Base-by-base conservation (phyloP, 2,797 vertebrate genomes). In the Channallabes apus region DNA sequence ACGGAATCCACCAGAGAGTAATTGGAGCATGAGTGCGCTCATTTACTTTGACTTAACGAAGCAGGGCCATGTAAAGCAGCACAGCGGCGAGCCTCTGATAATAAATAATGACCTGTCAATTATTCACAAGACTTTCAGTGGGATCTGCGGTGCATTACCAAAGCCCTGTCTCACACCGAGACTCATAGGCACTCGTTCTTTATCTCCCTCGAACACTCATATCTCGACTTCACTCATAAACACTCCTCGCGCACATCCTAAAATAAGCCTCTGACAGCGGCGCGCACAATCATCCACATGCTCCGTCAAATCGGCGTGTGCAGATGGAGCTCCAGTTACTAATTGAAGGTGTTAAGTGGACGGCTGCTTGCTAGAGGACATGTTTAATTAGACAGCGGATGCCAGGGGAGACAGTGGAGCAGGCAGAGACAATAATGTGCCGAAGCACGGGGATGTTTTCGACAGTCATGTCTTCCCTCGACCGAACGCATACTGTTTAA, bases 331-430 rank as follows among this genome's bases (percentile, higher is more conserved):
- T 86, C 82, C 65, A 89, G 88, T 90, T 90, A 89, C 91, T 93
- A 94, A 94, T 92, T 94, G 93, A 93, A 90, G 90, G 91, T 91
- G 88, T 90, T 91, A 90, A 93, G 90, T 93, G 91, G 91, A 92
- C 90, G 91, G 88, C 88, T 89, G 90, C 87, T 90, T 90, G 91
- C 91, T 87, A 86, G 85, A 88, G 91, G 91, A 88, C 93, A 92
- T 92, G 92, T 93, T 94, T 93, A 93, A 94, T 94, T 92, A 94
- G 88, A 92, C 89, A 89, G 85, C 85, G 87, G 83, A 89, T 93
- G 92, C 90, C 91, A 86, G 72, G 88, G 91, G 88, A 87, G 87
- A 92, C 85, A 87, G 61, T 82, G 80, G 73, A 88, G 76, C 56
- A 85, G 87, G 85, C 85, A 79, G 78, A 85, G 62, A 89, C 51